phyloP scores from a whole-genome alignment of 2,113 vertebrate species.

The Leiothrix lutea region DNA sequence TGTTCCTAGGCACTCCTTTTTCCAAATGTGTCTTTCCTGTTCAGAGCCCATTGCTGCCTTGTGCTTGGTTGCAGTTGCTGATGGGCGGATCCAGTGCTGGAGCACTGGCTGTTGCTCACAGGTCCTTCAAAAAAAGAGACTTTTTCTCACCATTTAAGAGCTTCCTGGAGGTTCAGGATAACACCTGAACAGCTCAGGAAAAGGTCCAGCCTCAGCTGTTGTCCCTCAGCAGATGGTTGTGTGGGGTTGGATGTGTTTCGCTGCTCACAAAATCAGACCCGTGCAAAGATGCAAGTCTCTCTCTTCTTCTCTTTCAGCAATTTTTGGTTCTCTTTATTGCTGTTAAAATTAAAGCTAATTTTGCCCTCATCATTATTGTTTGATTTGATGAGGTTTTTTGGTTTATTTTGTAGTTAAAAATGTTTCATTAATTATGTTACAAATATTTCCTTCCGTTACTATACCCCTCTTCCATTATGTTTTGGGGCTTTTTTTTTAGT shows the following conservation, averaged over 20 bases:
- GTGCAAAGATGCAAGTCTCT: neutral
- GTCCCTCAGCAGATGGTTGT: neutral
- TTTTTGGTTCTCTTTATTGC: neutral
- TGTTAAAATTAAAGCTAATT: neutral
- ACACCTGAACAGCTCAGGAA: neutral
- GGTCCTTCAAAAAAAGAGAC: neutral
- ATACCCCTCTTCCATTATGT: neutral
- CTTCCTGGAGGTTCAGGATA: neutral
- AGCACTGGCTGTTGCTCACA: neutral
- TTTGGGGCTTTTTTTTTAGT: neutral
- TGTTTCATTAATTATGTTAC: neutral
- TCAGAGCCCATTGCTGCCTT: neutral
- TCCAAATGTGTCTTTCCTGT: neutral
- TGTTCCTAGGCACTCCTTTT: neutral
- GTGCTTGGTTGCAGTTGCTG: neutral
- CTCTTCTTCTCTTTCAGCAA: neutral
- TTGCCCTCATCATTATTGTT: neutral
- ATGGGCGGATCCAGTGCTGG: neutral
- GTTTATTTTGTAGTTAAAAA: neutral
- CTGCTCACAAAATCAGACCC: neutral
- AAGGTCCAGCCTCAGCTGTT: neutral
- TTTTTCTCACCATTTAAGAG: neutral
- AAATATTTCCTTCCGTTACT: neutral
- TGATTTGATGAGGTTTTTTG: neutral
- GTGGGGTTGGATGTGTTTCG: neutral